Percentiles rank a stretch among this genome's conserved stretches.
These are phyloP conservation scores for crab-eating macaque (Macaca fascicularis) DNA, from an alignment of 2,113 vertebrate genomes.

Conservation along the genomic window DNA sequence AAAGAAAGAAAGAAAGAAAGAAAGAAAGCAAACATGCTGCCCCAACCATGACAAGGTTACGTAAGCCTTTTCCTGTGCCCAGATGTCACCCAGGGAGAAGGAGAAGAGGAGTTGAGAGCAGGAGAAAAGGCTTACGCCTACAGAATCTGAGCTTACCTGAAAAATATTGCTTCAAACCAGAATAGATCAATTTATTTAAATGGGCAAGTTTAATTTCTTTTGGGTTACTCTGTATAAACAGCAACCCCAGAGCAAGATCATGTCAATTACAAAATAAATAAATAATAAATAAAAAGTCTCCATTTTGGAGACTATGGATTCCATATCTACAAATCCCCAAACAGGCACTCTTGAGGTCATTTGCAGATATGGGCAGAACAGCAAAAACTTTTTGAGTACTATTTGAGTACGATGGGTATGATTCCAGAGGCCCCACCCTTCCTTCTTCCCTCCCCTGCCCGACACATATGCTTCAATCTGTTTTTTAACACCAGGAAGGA, in stretches of 20 bases:
- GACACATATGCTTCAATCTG: not conserved
- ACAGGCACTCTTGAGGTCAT: not conserved
- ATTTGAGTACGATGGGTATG: not conserved
- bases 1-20: accelerated
- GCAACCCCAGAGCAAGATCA: not conserved
- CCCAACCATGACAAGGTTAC: not conserved
- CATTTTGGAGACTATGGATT: not conserved
- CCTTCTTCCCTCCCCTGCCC: not conserved
- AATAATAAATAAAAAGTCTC: not conserved
- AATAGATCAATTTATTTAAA: not conserved
- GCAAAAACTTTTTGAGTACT: not conserved
- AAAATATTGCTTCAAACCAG: not conserved
- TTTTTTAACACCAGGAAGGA: not conserved
- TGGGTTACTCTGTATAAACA: not conserved
- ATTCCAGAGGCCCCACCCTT: not conserved
- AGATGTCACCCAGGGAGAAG: not conserved
- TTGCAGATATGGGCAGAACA: not conserved
- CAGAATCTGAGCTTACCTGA: not conserved
- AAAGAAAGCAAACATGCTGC: too few species aligned
- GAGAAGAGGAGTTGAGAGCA: not conserved
- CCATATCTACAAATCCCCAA: not conserved
- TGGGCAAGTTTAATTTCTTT: not conserved
- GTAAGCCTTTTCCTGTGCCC: not conserved
- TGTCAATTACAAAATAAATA: not conserved
- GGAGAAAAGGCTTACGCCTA: not conserved